Conservation (phyloP, 2,113 vertebrate species). For the Sylvilagus bachmani region DNA sequence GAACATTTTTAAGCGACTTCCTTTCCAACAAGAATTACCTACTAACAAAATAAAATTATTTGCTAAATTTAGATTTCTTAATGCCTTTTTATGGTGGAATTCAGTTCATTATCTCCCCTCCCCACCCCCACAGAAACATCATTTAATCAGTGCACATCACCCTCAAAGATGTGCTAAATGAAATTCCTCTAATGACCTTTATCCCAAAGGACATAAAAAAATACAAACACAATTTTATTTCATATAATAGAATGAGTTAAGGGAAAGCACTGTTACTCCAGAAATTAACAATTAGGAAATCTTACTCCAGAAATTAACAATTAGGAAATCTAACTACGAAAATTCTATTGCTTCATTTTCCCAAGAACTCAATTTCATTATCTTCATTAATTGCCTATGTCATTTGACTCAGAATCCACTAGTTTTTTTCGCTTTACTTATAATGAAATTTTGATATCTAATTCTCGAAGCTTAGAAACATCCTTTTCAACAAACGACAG, state of each 20-base stretch:
- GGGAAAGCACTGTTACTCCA: not conserved
- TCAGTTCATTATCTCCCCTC: not conserved
- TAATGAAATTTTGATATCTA: conserved; percentile 13
- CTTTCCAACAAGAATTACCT: not conserved
- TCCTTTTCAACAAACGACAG: not conserved
- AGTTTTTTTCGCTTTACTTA: not conserved
- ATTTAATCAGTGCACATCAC: too few relatives aligned
- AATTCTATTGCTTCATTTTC: not conserved
- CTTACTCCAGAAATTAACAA: conserved; percentile 8
- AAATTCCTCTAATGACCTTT: too few relatives aligned
- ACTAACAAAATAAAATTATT: not conserved
- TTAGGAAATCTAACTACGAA: not conserved
- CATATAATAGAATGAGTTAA: not conserved
- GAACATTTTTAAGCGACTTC: not conserved
- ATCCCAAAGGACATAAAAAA: conserved; percentile 12
- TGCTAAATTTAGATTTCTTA: not conserved
- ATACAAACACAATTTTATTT: not conserved
- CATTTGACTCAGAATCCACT: not conserved
- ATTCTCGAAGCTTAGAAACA: conserved; percentile 19
- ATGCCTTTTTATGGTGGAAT: conserved; percentile 1
- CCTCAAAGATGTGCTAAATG: too few relatives aligned
- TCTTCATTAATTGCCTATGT: not conserved
- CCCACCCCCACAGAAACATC: not conserved
- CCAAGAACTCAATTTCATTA: not conserved
- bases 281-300: conserved; percentile 12